Evolutionary conservation across 2,888 invertebrate species (phyloP).

Genomic region (Liodrosophila aerea): DNA sequence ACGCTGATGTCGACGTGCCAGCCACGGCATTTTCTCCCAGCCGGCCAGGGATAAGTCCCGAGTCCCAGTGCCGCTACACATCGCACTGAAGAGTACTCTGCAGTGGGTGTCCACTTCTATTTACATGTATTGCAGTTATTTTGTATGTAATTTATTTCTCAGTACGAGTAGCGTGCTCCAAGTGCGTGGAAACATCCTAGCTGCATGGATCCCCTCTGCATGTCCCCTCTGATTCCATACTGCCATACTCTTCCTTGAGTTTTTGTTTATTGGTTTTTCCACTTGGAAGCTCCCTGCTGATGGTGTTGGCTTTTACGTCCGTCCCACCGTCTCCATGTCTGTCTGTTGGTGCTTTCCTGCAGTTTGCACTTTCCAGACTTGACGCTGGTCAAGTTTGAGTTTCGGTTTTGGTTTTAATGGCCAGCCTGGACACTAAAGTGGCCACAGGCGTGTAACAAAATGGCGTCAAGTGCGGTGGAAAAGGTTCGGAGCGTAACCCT

Average conservation of each 20-base stretch:
- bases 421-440: conserved; percentile 39
- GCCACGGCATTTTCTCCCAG: conserved; percentile 9
- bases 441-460: conserved; percentile 31
- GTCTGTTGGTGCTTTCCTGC: conserved; percentile 5
- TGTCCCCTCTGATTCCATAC: not conserved
- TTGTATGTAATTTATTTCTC: conserved; percentile 74
- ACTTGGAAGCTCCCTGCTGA: conserved; percentile 50
- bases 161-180: conserved; percentile 32
- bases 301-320: conserved; percentile 17
- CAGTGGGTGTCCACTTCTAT: conserved; percentile 64
- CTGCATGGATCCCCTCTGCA: conserved; percentile 5
- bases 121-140: conserved; percentile 75
- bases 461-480: conserved; percentile 23
- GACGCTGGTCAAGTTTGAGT: conserved; percentile 52
- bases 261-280: conserved; percentile 72
- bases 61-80: conserved; percentile 12
- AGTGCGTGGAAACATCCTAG: conserved; percentile 51
- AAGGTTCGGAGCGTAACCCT: not conserved
- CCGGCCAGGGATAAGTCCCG: conserved; percentile 28
- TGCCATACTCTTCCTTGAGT: conserved; percentile 6
- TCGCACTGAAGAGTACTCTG: too few species aligned
- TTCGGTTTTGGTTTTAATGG: conserved; percentile 58
- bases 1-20: conserved; percentile 57
- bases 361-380: conserved; percentile 23
- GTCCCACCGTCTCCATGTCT: not conserved